Conservation (phyloP, 2,888 invertebrate species). For the Acleris emargana region DNA sequence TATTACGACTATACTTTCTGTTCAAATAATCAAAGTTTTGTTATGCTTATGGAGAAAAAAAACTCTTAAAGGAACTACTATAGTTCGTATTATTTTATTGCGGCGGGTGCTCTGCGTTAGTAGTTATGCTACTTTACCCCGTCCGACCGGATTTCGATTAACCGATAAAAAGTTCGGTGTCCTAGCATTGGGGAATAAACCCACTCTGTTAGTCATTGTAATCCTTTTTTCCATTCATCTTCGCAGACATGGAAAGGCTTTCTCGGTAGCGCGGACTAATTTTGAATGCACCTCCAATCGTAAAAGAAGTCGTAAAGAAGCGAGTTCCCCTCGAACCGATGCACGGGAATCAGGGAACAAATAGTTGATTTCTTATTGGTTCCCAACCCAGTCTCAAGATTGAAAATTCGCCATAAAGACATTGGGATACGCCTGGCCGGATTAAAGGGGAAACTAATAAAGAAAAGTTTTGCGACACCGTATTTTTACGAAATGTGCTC, state of each 20-base stretch:
- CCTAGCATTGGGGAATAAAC: constrained; percentile 47
- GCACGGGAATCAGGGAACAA: constrained; percentile 80
- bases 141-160: constrained; percentile 40
- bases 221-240: constrained; percentile 79
- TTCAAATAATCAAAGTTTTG: constrained; percentile 36
- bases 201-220: constrained; percentile 68
- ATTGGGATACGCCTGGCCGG: constrained; percentile 81
- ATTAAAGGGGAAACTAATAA: constrained; percentile 83
- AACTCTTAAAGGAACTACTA: constrained; percentile 20
- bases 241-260: constrained; percentile 79
- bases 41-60: constrained; percentile 19
- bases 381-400: constrained; percentile 79
- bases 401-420: constrained; percentile 84
- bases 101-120: constrained; percentile 6
- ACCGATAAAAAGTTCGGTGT: constrained; percentile 52
- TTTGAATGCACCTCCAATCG: constrained; percentile 83
- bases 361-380: constrained; percentile 84
- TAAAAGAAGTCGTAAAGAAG: constrained; percentile 83
- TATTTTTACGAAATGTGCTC: constrained; percentile 79
- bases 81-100: constrained; percentile 31
- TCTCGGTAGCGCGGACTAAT: constrained; percentile 76
- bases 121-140: constrained; percentile 3
- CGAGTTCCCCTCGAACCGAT: constrained; percentile 77
- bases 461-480: constrained; percentile 83
- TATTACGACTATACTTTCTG: constrained; percentile 35